Conservation (phyloP, 2,113 vertebrate genomes). For the Cariama cristata region DNA sequence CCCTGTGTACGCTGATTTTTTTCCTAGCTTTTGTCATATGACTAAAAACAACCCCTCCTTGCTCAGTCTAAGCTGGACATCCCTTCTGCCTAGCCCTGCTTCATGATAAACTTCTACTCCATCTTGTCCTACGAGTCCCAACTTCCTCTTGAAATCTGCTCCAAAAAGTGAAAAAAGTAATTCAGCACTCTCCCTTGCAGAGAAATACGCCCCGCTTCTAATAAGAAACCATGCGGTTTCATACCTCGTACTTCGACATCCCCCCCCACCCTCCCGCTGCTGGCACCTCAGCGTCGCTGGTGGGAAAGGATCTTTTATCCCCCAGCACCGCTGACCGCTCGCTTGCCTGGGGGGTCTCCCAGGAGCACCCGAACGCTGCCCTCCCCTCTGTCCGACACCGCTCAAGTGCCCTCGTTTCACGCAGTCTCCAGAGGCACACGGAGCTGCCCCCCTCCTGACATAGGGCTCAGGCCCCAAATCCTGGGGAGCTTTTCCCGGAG, state of each 20-base stretch:
- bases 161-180: neutral
- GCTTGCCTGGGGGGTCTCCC: no score
- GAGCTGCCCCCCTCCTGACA: neutral
- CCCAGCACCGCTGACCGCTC: fast-evolving
- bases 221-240: fast-evolving
- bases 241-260: fast-evolving
- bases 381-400: fast-evolving
- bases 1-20: fast-evolving
- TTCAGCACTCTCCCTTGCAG: neutral
- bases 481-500: neutral
- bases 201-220: neutral
- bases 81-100: neutral
- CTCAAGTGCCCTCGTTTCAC: fast-evolving
- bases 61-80: neutral
- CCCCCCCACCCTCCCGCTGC: neutral
- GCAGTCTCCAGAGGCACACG: fast-evolving
- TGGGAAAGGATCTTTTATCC: neutral
- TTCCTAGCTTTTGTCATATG: neutral
- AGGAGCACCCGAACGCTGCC: fast-evolving
- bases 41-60: neutral
- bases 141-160: neutral
- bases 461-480: neutral
- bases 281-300: neutral
- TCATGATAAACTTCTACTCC: neutral
- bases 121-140: neutral